phyloP scores from a whole-genome alignment of 2,888 invertebrate genomes.

The Cosmia trapezina region DNA sequence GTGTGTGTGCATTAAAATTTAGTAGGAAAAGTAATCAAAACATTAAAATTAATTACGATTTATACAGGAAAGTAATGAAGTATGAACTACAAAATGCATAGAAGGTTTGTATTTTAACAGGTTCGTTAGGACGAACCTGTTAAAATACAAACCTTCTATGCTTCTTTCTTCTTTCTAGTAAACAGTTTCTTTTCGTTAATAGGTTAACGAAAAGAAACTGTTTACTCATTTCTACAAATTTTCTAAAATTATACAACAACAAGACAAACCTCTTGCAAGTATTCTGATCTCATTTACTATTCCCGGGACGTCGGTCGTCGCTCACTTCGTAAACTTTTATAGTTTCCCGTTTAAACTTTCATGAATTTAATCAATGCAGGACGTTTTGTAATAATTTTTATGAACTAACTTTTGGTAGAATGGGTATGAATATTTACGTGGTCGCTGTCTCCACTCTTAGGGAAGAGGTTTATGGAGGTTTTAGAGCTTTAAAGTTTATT shows the following conservation, averaged over 20 bases:
- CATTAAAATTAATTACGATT: not conserved
- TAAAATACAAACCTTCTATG: too few species aligned
- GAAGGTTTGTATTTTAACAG: not conserved
- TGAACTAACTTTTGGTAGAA: conserved; percentile 72
- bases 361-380: conserved; percentile 81
- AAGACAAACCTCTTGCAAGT: conserved; percentile 58
- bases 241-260: not conserved
- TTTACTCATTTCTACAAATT: not conserved
- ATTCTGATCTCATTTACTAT: conserved; percentile 78
- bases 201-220: not conserved
- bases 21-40: not conserved
- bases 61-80: too few species aligned
- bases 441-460: conserved; percentile 48
- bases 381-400: conserved; percentile 82
- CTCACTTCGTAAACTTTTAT: conserved; percentile 81
- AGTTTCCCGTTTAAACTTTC: conserved; percentile 83
- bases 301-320: conserved; percentile 74
- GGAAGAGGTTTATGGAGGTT: conserved; percentile 52
- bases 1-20: not conserved
- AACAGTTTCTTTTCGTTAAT: too few species aligned
- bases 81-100: not conserved
- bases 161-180: too few species aligned
- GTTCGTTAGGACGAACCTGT: too few species aligned
- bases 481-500: conserved; percentile 43
- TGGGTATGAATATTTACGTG: conserved; percentile 76